Evolutionary conservation across 2,888 invertebrate genomes (phyloP).

Genomic region (Scaptomyza cyrtandrae): DNA sequence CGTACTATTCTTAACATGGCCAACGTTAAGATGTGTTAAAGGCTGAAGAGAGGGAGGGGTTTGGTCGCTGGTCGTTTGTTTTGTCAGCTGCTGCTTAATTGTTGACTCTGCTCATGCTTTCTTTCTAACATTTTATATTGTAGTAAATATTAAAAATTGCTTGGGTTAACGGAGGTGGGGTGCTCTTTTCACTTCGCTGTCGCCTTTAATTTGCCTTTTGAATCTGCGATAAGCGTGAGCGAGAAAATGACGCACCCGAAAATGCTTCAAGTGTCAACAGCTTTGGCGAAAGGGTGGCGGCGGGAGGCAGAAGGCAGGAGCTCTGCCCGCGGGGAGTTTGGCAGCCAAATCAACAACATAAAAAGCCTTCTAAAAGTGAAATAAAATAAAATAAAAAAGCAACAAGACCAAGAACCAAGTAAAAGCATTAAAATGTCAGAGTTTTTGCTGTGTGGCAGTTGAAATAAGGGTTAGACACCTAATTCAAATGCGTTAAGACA

Average conservation of each 20-base stretch:
- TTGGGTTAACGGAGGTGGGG: neutral
- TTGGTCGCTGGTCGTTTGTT: neutral
- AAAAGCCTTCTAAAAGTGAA: conserved; percentile 4
- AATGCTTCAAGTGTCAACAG: conserved; percentile 64
- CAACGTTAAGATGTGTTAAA: neutral
- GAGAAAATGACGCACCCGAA: conserved; percentile 54
- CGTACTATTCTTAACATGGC: neutral
- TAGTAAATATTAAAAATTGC: conserved; percentile 53
- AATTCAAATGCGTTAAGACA: conserved; percentile 69
- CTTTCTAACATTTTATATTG: conserved; percentile 47
- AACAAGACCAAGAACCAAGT: conserved; percentile 30
- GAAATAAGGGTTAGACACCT: conserved; percentile 70
- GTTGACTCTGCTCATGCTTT: neutral
- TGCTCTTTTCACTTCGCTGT: conserved; percentile 34
- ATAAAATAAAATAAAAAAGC: conserved; percentile 6
- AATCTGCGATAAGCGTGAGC: conserved; percentile 61
- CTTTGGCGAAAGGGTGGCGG: conserved; percentile 19
- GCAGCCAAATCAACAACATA: conserved; percentile 53
- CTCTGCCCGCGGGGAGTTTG: conserved; percentile 3
- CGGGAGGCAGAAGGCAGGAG: neutral
- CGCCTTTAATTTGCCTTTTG: conserved; percentile 32
- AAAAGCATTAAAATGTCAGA: conserved; percentile 66
- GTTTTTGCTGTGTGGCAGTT: conserved; percentile 54
- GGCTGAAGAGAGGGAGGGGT: neutral
- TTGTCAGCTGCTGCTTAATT: conserved; percentile 17